Conservation (phyloP, 2,113 vertebrate genomes). For the Chelonoidis abingdonii region DNA sequence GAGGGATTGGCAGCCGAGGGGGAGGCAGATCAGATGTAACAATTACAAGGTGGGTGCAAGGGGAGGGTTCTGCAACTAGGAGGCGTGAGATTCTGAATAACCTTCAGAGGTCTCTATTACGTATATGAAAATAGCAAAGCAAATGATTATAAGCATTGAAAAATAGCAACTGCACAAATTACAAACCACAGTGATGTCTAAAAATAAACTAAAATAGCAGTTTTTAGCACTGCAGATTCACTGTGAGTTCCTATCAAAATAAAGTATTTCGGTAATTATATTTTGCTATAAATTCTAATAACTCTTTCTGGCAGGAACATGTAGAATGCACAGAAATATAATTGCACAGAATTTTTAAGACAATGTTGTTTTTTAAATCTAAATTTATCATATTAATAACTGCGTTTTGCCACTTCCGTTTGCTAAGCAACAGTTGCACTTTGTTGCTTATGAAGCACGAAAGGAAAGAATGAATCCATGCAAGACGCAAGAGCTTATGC, state of each 20-base stretch:
- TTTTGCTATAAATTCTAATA: background rate
- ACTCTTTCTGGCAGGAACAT: rapidly evolving
- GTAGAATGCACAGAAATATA: background rate
- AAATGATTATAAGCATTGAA: rapidly evolving
- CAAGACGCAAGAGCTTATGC: background rate
- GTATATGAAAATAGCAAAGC: rapidly evolving
- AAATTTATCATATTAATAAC: background rate
- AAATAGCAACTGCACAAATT: background rate
- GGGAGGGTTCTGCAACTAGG: background rate
- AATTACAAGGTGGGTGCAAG: background rate
- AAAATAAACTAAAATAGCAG: rapidly evolving
- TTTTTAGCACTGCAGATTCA: background rate
- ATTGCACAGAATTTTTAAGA: background rate
- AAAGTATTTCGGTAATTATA: background rate
- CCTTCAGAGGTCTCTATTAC: background rate
- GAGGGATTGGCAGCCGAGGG: background rate
- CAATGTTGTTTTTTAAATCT: background rate
- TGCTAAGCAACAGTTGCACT: slow-evolving; percentile 50
- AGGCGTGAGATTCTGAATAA: background rate
- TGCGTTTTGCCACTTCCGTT: slow-evolving; percentile 30
- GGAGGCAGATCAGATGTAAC: background rate
- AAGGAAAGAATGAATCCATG: slow-evolving; percentile 26
- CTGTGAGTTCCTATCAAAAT: background rate
- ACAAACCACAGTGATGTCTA: background rate
- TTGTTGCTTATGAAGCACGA: slow-evolving; percentile 14